Evolutionary conservation across 2,113 vertebrate species (phyloP), one percentile per base, ranked within the genome.

Genomic region (Xyliphius kryptos): DNA sequence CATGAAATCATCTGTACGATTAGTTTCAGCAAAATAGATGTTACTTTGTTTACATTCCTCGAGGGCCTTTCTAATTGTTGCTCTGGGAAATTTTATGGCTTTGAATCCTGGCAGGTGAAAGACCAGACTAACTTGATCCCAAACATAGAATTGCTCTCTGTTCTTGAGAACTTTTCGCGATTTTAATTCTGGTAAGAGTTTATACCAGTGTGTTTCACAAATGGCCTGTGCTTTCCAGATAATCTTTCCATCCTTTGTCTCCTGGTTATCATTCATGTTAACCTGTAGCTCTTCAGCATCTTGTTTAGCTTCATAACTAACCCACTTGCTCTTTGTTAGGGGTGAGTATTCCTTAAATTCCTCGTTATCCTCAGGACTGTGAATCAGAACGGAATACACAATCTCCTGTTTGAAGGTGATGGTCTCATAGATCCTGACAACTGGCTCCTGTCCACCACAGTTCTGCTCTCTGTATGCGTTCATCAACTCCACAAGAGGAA

Each of bases 211-310:
- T 8, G 12, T 41, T 19, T 26, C 9, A 50, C 49, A 47, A 65
- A 76, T 57, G 19, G 71, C 71, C 60, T 74, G 68, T 56, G 69
- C 66, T 11, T 51, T 57, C 74, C 71, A 76, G 46, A 67, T 44
- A 32, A 76, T 71, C 14, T 15, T n/a, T 5, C 61, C 57, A 17
- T 67, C 26, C 3, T n/a, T n/a, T n/a, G n/a, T n/a, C n/a, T n/a
- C n/a, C n/a, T n/a, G n/a, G n/a, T n/a, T n/a, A n/a, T n/a, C n/a
- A n/a, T n/a, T n/a, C n/a, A n/a, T n/a, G n/a, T n/a, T n/a, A n/a
- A n/a, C n/a, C n/a, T n/a, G n/a, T n/a, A n/a, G n/a, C n/a, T n/a
- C n/a, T n/a, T n/a, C n/a, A n/a, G n/a, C n/a, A n/a, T n/a, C n/a
- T n/a, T n/a, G n/a, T n/a, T n/a, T n/a, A n/a, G n/a, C n/a, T n/a